Conservation (phyloP, 1,140 invertebrate species). For the Rhopalosiphum padi region DNA sequence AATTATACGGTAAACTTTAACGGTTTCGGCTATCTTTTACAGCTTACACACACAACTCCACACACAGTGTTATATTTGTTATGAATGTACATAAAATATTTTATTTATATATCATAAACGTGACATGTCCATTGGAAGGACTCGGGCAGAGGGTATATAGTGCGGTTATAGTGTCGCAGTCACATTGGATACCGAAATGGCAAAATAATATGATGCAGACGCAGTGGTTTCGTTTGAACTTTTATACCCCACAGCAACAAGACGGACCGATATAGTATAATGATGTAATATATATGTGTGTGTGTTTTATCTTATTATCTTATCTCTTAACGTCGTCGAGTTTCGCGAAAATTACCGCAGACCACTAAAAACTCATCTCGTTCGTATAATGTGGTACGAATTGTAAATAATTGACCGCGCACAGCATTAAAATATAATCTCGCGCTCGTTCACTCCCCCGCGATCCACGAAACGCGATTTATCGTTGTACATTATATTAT, state of each 20-base stretch:
- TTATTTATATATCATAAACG: not conserved
- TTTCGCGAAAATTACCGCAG: slow-evolving; percentile 21
- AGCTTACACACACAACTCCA: too few species aligned
- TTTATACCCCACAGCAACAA: not conserved
- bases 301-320: not conserved
- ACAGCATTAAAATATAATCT: not conserved
- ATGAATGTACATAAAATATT: not conserved
- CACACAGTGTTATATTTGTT: not conserved
- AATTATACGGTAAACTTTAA: too few species aligned
- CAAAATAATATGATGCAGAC: not conserved
- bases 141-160: not conserved
- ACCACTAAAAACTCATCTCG: not conserved
- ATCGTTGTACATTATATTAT: not conserved
- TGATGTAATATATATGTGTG: not conserved
- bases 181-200: not conserved
- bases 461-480: not conserved
- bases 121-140: not conserved
- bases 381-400: not conserved
- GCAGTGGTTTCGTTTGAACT: not conserved
- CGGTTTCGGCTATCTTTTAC: too few species aligned
- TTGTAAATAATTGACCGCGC: not conserved
- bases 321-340: not conserved
- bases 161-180: not conserved
- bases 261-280: not conserved
- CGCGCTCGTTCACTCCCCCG: not conserved